Base-by-base conservation (phyloP, 2,888 invertebrate species). In the Mythimna vitellina region DNA sequence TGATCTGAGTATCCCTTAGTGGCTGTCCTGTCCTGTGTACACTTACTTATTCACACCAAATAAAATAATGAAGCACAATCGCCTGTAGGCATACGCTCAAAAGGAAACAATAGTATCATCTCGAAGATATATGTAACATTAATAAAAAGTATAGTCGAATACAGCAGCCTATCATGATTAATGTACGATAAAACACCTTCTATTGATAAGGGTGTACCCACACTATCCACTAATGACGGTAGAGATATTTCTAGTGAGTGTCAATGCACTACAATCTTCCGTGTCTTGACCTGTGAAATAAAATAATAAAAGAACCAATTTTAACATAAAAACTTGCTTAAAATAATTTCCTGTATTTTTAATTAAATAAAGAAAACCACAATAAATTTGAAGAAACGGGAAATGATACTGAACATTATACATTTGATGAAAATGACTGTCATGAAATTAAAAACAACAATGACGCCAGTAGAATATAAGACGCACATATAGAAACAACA, bases 161-260 rank as follows among this genome's bases (percentile, higher is more conserved):
- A 56, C 76, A 74, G 73, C 79, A 72, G 84, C 82, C 82, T 87
- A 84, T 81, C 81, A 61, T 89, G 89, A 89, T 89, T 87, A 88
- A 89, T 89, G 88, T 81, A 82, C 71, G 82, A 87, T 89, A 88
- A 85, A 87, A 81, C 82, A 78, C 71, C 71, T 77, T 42, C 81
- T 70, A 81, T 85, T 85, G 88, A 89, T 88, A 88, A 88, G 69
- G 68, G 64, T 73, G 56, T 62, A 54, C 12, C 35, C 35, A 77
- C 73, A 86, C 83, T 60, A 54, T 12, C 42, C 25, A 76, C 76
- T 87, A 85, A 86, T 82, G 81, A 82, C 77, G 61, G 57, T 20
- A 80, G 66, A 78, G 67, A 70, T 66, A 72, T 68, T 61, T 62
- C 72, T 66, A 75, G 69, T 66, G 60, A 42, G 69, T 81, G 83